A percentile compares a stretch with the other conserved stretches of the same genome.
These are phyloP conservation scores for Oceanodroma tethys DNA, from an alignment of 2,113 vertebrate species.

Conservation along the genomic window DNA sequence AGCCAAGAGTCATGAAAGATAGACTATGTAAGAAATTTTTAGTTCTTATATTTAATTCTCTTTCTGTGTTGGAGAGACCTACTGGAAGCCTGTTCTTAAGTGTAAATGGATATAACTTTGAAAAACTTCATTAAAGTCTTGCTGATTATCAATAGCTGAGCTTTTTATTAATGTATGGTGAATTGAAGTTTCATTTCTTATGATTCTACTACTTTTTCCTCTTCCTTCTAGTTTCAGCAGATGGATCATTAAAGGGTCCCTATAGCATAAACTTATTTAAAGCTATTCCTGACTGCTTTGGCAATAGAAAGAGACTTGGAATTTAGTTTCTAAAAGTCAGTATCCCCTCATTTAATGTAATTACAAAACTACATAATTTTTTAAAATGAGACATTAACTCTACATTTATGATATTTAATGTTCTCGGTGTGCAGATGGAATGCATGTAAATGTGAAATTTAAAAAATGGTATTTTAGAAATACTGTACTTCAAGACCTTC, in stretches of 20 bases:
- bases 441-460: conserved; percentile 71
- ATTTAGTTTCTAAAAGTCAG: conserved; percentile 65
- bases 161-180: not conserved
- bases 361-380: conserved; percentile 60
- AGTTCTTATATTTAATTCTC: not conserved
- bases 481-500: conserved; percentile 41
- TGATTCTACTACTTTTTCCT: not conserved
- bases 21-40: not conserved
- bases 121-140: not conserved
- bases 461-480: conserved; percentile 65
- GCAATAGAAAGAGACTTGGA: conserved; percentile 47
- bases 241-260: conserved; percentile 51
- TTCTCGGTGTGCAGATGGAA: conserved; percentile 48
- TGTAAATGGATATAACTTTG: not conserved
- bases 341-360: conserved; percentile 54
- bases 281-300: conserved; percentile 55
- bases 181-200: not conserved
- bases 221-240: conserved; percentile 1
- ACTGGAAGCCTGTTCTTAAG: not conserved
- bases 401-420: conserved; percentile 67
- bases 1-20: not conserved
- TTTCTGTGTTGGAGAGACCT: not conserved
- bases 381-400: conserved; percentile 69
- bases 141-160: not conserved
- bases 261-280: conserved; percentile 52